Evolutionary conservation across 2,888 invertebrate genomes (phyloP), one percentile per base, ranked within the genome.

Genomic region (Drosophila borborema): DNA sequence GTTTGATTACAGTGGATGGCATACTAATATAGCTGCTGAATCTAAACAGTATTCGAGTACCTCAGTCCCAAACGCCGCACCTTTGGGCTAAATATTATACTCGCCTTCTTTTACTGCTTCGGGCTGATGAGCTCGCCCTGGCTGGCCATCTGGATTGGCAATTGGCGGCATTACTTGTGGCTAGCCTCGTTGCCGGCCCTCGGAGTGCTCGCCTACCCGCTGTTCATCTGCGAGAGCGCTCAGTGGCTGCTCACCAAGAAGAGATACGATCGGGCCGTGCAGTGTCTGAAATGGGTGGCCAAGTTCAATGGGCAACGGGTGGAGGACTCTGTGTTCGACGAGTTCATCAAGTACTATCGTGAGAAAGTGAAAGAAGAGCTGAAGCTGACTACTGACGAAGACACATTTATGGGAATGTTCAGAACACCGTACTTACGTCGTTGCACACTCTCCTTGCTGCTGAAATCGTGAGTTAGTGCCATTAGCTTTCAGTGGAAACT

Each of bases 221-320:
- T 94, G 9, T 79, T 94, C 20, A 93, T 93, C 23, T 94, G 95
- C 3, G 95, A 95, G 90, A 95, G 95, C 74, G 95, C 94, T 0
- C 94, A 94, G 76, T 95, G 95, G 95, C 86, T 95, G 40, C 92
- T 95, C 12, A 94, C 94, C 71, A 94, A 94, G 82, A 93, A 94
- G 34, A 90, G 92, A 64, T 92, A 93, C 6, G 93, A 94, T 23
- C 91, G 93, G 51, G 95, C 95, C 0, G 93, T 94, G 12, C 77
- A 90, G 36, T 94, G 94, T 65, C 94, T 95, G 72, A 92, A 93
- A 75, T 92, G 92, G 70, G 94, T 95, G 20, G 95, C 95, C 1
- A 92, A 92, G 77, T 92, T 94, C 60, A 95, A 95, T 87, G 91
- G 93, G 2, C 92, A 91, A 36, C 77, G 80, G 10, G 92, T 95